phyloP scores from a whole-genome alignment of 2,113 vertebrate genomes.

The Pungitius pungitius region DNA sequence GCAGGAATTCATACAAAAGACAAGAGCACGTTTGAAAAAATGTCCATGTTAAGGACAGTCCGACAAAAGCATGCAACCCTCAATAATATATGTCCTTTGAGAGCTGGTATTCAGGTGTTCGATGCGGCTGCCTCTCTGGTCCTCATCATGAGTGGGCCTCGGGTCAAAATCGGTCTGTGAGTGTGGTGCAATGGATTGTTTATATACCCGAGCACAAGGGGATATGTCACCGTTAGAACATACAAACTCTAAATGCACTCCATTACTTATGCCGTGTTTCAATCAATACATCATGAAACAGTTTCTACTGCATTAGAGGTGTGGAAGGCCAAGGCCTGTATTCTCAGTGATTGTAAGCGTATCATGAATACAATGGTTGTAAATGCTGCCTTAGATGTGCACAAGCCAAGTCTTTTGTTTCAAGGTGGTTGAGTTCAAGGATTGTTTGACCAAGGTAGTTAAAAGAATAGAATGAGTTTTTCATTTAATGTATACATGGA shows the following conservation, averaged over 20 bases:
- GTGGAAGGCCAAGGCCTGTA: neutral
- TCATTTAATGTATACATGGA: slow-evolving; percentile 20
- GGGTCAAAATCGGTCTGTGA: slow-evolving; percentile 25
- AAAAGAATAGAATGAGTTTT: neutral
- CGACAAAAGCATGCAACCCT: slow-evolving; percentile 21
- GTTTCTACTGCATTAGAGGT: neutral
- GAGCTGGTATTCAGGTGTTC: neutral
- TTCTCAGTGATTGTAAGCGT: neutral
- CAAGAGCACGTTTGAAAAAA: slow-evolving; percentile 40
- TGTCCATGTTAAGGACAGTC: neutral
- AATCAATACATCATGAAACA: neutral
- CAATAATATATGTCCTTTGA: neutral
- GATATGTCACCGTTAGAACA: slow-evolving; percentile 21
- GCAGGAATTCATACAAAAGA: slow-evolving; percentile 23
- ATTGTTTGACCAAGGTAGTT: neutral
- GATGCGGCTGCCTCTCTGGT: slow-evolving; percentile 5
- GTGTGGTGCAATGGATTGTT: neutral
- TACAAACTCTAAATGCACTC: slow-evolving; percentile 2
- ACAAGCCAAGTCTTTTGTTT: neutral
- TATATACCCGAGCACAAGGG: neutral
- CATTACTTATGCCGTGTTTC: neutral
- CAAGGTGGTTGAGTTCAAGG: neutral
- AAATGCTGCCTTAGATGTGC: neutral
- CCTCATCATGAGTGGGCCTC: slow-evolving; percentile 2
- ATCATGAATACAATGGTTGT: neutral